phyloP scores from a whole-genome alignment of 2,888 invertebrate species.

The Polyploca ridens region DNA sequence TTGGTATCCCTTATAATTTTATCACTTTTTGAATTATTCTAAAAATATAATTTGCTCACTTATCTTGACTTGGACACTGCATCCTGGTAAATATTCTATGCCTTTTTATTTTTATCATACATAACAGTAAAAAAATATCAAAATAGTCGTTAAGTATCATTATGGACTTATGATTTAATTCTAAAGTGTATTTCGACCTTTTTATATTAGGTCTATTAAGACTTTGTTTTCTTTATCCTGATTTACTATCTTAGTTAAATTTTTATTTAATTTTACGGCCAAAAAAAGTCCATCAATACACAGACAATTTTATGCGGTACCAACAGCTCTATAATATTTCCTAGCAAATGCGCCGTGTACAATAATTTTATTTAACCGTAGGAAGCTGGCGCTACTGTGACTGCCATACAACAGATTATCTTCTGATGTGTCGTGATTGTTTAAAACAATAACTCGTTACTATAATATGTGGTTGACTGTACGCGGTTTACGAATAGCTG shows the following conservation, averaged over 20 bases:
- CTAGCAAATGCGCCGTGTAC: neutral
- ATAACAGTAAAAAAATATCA: too few species aligned
- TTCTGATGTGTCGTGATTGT: conserved; percentile 20
- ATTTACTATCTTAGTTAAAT: too few species aligned
- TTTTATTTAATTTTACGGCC: too few species aligned
- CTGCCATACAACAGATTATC: neutral
- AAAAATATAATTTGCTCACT: neutral
- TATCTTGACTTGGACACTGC: too few species aligned
- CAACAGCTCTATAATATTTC: neutral
- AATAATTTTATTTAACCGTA: conserved; percentile 2
- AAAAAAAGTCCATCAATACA: neutral
- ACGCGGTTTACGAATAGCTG: neutral
- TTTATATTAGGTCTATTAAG: too few species aligned
- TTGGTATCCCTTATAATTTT: neutral
- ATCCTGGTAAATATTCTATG: neutral
- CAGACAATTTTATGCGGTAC: neutral
- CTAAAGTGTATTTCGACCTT: too few species aligned
- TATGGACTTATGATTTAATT: too few species aligned
- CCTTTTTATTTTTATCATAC: too few species aligned
- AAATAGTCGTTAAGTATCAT: too few species aligned
- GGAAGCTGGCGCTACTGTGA: neutral
- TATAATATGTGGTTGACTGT: neutral
- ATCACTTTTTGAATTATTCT: neutral
- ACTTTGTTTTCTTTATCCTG: too few species aligned
- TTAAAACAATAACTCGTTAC: conserved; percentile 26